Base-by-base conservation (phyloP, 1,140 invertebrate species). In the Agrilus planipennis region DNA sequence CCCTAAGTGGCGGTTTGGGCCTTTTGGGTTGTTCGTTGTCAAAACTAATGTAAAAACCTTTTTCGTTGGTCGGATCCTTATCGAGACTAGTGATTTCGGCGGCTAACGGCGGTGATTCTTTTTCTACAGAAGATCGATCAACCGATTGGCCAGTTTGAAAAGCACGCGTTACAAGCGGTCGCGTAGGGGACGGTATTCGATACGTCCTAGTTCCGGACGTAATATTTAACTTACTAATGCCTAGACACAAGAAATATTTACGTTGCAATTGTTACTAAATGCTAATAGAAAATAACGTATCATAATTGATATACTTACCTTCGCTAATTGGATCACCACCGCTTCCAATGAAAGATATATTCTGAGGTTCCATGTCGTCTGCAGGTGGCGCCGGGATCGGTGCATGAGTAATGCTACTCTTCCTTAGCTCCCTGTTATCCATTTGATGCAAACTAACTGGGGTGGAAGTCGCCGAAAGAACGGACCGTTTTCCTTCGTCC, bases 41-140 rank as follows among this genome's bases (percentile, higher is more conserved):
- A 59, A 94, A 90, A 16, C 87, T 87, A 55, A 94, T 90, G 60
- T 93, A 92, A 66, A 95, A 95, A n/a, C 89, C 88, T 65, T 88
- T 87, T 60, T 89, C 82, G 46, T 72, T 73, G n/a, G 62, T 67
- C n/a, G 65, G 54, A 41, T 73, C 72, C 28, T 62, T 63, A 29
- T 70, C 63, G 9, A 56, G 37, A 44, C 44, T 54, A 40, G 49
- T 52, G 21, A 55, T 46, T 40, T 56, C 52, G 4, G 51, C 42
- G 7, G 50, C 45, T 6, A 61, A 45, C 22, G 63, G 57, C 55
- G 50, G 4, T 61, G 47, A 50, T 63, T 62, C 45, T 38, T 36
- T 49, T 31, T 41, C 40, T 17, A 45, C 17, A 53, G 52, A 55
- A n/a, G n/a, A n/a, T 37, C 49, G 49, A 28, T 61, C 63, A 12